These are phyloP conservation scores for Clytia hemisphaerica DNA, from an alignment of 30 jellyfish, hydroid and myxozoan genomes.

Conservation along the genomic window DNA sequence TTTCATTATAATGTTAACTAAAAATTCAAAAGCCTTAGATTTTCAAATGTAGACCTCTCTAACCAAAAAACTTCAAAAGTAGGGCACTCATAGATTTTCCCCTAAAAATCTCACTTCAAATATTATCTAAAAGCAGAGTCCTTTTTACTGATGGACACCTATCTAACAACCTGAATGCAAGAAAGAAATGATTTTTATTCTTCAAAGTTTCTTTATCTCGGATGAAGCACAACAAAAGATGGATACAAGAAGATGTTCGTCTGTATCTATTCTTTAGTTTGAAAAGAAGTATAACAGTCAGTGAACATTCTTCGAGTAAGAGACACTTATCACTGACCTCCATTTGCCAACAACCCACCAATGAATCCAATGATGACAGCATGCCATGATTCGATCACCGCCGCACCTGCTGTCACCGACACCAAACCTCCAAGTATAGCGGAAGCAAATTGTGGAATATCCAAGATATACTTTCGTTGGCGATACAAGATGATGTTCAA, in stretches of 20 bases:
- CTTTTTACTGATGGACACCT: too few relatives aligned
- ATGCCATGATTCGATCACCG: slow-evolving; percentile 41
- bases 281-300: too few relatives aligned
- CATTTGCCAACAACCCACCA: slow-evolving; percentile 44
- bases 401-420: slow-evolving; percentile 28
- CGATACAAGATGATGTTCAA: neutral
- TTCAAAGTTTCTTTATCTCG: too few relatives aligned
- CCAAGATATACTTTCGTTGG: slow-evolving; percentile 16
- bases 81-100: neutral
- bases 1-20: neutral
- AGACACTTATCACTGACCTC: slow-evolving; percentile 8
- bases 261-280: too few relatives aligned
- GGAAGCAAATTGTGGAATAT: slow-evolving; percentile 15
- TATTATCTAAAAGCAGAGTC: too few relatives aligned
- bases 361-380: slow-evolving; percentile 39
- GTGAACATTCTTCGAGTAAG: neutral
- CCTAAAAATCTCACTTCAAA: too few relatives aligned
- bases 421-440: slow-evolving; percentile 46
- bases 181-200: too few relatives aligned
- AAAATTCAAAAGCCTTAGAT: neutral
- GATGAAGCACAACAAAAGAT: too few relatives aligned
- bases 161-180: too few relatives aligned
- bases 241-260: too few relatives aligned
- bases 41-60: too few relatives aligned
- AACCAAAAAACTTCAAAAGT: too few relatives aligned